phyloP scores from a whole-genome alignment of 2,113 vertebrate species.

The Anas platyrhynchos region DNA sequence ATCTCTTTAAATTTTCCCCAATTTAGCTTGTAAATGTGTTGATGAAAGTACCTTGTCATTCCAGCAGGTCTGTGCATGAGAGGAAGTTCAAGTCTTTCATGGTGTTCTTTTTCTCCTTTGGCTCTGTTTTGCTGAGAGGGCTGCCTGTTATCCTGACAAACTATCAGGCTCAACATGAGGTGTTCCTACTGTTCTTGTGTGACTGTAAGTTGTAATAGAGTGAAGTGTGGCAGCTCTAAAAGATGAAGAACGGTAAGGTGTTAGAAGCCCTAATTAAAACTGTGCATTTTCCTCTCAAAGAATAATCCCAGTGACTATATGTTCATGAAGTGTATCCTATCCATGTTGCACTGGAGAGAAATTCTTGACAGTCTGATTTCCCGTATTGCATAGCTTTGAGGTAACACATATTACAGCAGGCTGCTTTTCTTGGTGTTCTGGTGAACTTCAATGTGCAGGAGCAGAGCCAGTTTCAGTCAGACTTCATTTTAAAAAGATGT shows the following conservation, averaged over 20 bases:
- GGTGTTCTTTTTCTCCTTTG: not conserved
- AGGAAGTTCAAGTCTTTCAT: not conserved
- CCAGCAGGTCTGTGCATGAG: not conserved
- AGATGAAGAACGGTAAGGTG: not conserved
- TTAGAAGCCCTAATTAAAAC: not conserved
- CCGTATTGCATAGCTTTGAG: not conserved
- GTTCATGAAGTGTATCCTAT: not conserved
- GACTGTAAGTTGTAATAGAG: not conserved
- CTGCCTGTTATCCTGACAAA: not conserved
- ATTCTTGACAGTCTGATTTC: not conserved
- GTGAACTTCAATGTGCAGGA: not conserved
- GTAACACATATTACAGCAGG: not conserved
- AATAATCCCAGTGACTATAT: fast-evolving
- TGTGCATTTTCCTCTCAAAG: not conserved
- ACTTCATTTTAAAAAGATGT: not conserved
- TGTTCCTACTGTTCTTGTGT: not conserved
- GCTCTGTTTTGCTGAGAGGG: not conserved
- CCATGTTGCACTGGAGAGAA: not conserved
- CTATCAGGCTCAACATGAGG: not conserved
- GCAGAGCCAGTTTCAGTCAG: not conserved
- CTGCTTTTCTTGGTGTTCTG: not conserved
- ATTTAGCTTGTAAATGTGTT: not conserved
- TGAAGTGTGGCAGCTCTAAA: not conserved
- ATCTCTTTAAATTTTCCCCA: not conserved
- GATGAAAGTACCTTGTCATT: not conserved